Percentiles rank a stretch among this genome's conserved stretches.
Evolutionary conservation across 1,140 invertebrate genomes (phyloP).

Genomic region (Stenopsyche tienmushanensis): DNA sequence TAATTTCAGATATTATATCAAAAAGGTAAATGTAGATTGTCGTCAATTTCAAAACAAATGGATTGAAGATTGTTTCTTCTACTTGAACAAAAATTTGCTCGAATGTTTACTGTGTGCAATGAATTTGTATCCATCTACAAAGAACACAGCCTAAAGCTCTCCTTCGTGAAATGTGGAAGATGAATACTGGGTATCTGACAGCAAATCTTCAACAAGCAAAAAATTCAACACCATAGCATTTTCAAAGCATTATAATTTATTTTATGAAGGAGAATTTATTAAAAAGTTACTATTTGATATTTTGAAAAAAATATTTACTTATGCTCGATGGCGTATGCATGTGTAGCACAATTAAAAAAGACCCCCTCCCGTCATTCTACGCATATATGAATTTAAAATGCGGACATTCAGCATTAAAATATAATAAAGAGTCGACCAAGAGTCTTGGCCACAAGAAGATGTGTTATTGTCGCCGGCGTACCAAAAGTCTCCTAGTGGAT

Average conservation of each 20-base stretch:
- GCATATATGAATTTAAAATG: not conserved
- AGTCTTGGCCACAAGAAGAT: not conserved
- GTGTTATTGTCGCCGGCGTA: not conserved
- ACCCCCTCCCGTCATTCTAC: not conserved
- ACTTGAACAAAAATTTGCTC: not conserved
- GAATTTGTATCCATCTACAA: not conserved
- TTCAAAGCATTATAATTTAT: not conserved
- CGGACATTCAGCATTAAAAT: not conserved
- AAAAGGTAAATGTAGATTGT: too few species aligned
- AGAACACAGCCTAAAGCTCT: too few species aligned
- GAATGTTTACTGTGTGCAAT: not conserved
- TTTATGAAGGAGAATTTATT: not conserved
- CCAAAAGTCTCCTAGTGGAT: not conserved
- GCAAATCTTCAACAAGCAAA: not conserved
- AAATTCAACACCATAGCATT: not conserved
- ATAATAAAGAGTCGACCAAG: not conserved
- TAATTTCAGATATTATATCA: too few species aligned
- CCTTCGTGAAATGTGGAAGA: too few species aligned
- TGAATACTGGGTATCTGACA: not conserved
- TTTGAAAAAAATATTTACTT: too few species aligned
- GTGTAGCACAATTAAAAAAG: not conserved
- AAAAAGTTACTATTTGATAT: constrained; percentile 1
- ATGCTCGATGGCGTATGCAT: not conserved
- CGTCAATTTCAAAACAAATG: too few species aligned
- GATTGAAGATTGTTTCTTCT: too few species aligned